Evolutionary conservation across 2,797 vertebrate genomes (phyloP), one percentile per base, ranked within the genome.

Genomic region (Hydrolagus colliei): DNA sequence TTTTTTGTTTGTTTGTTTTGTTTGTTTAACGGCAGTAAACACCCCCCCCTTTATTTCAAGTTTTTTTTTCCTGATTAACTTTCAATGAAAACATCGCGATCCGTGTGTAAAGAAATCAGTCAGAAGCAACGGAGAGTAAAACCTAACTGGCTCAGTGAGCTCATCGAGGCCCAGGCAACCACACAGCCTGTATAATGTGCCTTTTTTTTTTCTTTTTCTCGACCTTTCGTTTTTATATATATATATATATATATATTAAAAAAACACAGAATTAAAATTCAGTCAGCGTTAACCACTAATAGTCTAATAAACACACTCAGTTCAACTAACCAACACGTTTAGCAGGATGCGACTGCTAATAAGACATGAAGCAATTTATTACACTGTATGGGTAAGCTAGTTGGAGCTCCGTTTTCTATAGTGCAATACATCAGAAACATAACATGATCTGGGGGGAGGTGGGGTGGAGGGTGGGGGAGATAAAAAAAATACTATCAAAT

Each of bases 1-100:
- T 68, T 68, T 84, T 67, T 65, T 27, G 27, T 27, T 27, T 27
- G 27, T 27, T 27, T 27, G 27, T 27, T 27, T 27, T 27, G 27
- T 27, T 27, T 27, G 27, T 27, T 27, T 27, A 27, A 84, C 32
- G 79, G 79, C 79, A 84, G 79, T 84, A 84, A 84, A 84, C 79
- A 84, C 79, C 52, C 65, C 79, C 79, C 27, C 79, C 32, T 84
- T 84, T 84, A 84, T 84, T 84, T 84, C 79, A 84, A 84, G 79
- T 84, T 84, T 59, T 82, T 84, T 84, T 59, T 82, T 84, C 79
- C 79, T 84, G 27, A 84, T 71, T 84, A 84, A 41, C 79, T 84
- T 84, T 84, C 63, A 84, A 67, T 84, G 79, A 71, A 84, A 71
- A 84, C 79, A 84, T 68, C 20, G 68, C 68, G 27, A 84, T 63